Percentiles rank a stretch among this genome's conserved stretches.
phyloP scores from a whole-genome alignment of 2,888 invertebrate genomes.

The Sinelater perroti region DNA sequence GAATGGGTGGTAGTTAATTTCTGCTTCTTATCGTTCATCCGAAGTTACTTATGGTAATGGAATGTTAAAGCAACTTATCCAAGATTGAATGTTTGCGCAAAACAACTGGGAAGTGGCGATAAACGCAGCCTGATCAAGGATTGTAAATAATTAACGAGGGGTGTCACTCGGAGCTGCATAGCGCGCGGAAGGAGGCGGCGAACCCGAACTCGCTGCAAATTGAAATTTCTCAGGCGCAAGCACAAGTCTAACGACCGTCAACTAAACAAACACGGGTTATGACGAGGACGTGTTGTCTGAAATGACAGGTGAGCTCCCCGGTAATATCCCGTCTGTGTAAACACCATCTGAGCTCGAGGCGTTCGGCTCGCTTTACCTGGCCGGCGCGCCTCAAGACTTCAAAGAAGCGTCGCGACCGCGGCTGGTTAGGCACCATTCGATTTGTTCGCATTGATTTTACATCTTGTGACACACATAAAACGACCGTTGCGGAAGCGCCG shows the following conservation, averaged over 20 bases:
- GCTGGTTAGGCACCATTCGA: conserved; percentile 37
- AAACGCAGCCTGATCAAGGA: conserved; percentile 23
- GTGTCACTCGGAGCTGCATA: conserved; percentile 30
- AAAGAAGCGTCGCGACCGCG: conserved; percentile 34
- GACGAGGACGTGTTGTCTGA: conserved; percentile 38
- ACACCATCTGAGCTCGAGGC: conserved; percentile 47
- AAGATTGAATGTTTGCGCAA: conserved; percentile 8
- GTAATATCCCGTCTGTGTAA: conserved; percentile 53
- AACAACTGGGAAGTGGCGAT: conserved; percentile 22
- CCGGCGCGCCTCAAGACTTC: conserved; percentile 32
- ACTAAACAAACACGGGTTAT: conserved; percentile 43
- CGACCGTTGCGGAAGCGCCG: conserved; percentile 39
- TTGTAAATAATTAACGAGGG: conserved; percentile 34
- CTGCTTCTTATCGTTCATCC: too few species aligned
- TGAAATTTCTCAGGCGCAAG: conserved; percentile 39
- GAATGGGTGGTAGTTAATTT: too few species aligned
- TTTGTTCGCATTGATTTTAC: conserved; percentile 48
- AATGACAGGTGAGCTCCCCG: conserved; percentile 48
- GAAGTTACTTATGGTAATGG: too few species aligned
- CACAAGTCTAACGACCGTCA: conserved; percentile 39
- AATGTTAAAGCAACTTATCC: conserved; percentile 1
- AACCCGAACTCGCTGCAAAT: conserved; percentile 35
- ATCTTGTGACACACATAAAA: conserved; percentile 43
- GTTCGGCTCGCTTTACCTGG: conserved; percentile 27
- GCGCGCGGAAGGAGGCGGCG: conserved; percentile 34